phyloP scores from a whole-genome alignment of 2,113 vertebrate genomes.

The Scortum barcoo region DNA sequence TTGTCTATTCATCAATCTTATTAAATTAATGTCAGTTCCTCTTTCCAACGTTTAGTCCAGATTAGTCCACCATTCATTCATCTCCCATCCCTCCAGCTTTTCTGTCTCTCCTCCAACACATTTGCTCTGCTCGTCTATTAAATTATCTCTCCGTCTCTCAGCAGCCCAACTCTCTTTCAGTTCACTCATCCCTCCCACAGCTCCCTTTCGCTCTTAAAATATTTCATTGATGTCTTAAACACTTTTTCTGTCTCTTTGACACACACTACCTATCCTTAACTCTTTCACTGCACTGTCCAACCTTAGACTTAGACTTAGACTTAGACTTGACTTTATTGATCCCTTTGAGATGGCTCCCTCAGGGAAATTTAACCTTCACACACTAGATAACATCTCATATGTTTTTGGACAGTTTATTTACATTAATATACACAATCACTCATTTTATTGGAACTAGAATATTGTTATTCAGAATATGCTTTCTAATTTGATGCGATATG shows the following conservation, averaged over 20 bases:
- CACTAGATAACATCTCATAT: conserved; percentile 3
- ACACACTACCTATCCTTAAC: conserved; percentile 61
- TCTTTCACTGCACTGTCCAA: conserved; percentile 27
- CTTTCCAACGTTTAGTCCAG: conserved; percentile 60
- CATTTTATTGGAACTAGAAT: background rate
- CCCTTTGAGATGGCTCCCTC: too few relatives aligned
- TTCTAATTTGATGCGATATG: background rate
- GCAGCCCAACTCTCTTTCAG: conserved; percentile 62
- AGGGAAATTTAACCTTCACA: too few relatives aligned
- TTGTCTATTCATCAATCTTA: conserved; percentile 66
- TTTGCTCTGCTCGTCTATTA: conserved; percentile 72
- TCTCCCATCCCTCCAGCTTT: conserved; percentile 67
- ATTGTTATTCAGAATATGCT: background rate
- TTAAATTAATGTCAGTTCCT: conserved; percentile 62
- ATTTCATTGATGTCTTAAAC: conserved; percentile 80
- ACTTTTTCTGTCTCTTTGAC: conserved; percentile 67
- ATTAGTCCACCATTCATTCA: conserved; percentile 69
- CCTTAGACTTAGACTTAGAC: too few relatives aligned
- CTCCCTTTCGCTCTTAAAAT: conserved; percentile 73
- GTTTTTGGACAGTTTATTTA: conserved; percentile 1
- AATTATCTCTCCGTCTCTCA: conserved; percentile 75
- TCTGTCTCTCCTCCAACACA: conserved; percentile 68
- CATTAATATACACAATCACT: conserved; percentile 1
- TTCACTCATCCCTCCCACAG: conserved; percentile 62
- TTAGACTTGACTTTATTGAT: too few relatives aligned